Conservation (phyloP, 1,140 invertebrate genomes). For the Neomicropteryx cornuta region DNA sequence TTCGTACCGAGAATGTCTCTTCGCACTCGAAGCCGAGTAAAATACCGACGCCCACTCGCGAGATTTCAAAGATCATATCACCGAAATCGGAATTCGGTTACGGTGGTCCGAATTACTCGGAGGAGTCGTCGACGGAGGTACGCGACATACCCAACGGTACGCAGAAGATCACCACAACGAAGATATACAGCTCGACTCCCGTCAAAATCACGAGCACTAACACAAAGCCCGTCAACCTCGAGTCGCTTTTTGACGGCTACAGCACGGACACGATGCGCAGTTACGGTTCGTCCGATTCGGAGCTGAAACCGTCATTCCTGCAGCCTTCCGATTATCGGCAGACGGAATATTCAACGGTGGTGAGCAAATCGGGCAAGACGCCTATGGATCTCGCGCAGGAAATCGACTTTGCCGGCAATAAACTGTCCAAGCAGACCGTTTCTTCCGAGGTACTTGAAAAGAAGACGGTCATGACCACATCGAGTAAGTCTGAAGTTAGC, state of each 20-base stretch:
- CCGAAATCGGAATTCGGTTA: slow-evolving; percentile 29
- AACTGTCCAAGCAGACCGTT: slow-evolving; percentile 35
- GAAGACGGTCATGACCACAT: slow-evolving; percentile 39
- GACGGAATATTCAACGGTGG: slow-evolving; percentile 23
- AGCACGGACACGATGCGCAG: slow-evolving; percentile 35
- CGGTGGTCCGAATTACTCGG: slow-evolving; percentile 32
- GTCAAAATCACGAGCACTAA: slow-evolving; percentile 36
- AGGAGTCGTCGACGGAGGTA: slow-evolving; percentile 37
- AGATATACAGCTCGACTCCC: slow-evolving; percentile 38
- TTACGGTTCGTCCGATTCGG: slow-evolving; percentile 8
- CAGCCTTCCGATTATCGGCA: slow-evolving; percentile 34
- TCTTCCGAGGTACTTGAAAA: slow-evolving; percentile 36
- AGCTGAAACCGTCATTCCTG: slow-evolving; percentile 25
- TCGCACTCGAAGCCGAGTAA: slow-evolving; percentile 25
- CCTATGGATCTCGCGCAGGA: slow-evolving; percentile 32
- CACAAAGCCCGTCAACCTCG: slow-evolving; percentile 32
- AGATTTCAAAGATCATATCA: slow-evolving; percentile 24
- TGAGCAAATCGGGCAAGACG: slow-evolving; percentile 25
- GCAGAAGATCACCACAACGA: slow-evolving; percentile 37
- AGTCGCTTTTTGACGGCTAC: slow-evolving; percentile 18
- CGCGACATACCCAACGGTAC: slow-evolving; percentile 39
- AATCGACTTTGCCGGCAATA: slow-evolving; percentile 32
- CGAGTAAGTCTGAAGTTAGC: slow-evolving; percentile 36
- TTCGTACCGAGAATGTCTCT: slow-evolving; percentile 14
- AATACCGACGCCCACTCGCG: slow-evolving; percentile 24